Percentiles rank a stretch among this genome's conserved stretches.
Evolutionary conservation across 2,888 invertebrate species (phyloP).

Genomic region (Syrista parreyssii): DNA sequence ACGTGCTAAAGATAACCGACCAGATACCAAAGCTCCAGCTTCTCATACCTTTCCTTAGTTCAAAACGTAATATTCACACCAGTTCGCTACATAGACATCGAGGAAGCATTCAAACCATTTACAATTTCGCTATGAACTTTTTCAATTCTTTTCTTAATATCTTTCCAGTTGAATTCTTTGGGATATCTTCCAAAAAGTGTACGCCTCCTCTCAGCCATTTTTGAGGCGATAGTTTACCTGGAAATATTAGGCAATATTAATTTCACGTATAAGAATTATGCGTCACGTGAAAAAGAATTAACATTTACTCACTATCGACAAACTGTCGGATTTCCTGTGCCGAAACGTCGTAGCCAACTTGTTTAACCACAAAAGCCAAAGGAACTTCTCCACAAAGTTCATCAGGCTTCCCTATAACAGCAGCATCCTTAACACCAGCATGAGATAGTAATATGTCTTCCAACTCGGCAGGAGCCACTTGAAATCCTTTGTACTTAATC

Average conservation of each 20-base stretch:
- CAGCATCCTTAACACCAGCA: constrained; percentile 38
- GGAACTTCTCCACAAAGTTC: constrained; percentile 65
- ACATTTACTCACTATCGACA: constrained; percentile 39
- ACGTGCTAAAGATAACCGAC: neutral
- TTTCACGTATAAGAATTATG: neutral
- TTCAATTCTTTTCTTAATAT: constrained; percentile 65
- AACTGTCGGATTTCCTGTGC: constrained; percentile 51
- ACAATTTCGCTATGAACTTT: constrained; percentile 32
- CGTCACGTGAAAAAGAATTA: neutral
- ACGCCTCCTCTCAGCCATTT: constrained; percentile 68
- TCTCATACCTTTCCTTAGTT: neutral
- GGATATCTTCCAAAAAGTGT: constrained; percentile 67
- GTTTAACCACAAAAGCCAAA: constrained; percentile 62
- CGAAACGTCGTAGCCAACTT: constrained; percentile 31
- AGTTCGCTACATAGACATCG: neutral
- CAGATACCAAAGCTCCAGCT: neutral
- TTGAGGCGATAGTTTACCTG: constrained; percentile 62
- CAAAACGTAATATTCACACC: neutral
- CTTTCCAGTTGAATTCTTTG: constrained; percentile 68
- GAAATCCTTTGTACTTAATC: constrained; percentile 72
- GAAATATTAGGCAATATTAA: constrained; percentile 8
- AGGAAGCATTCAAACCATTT: neutral
- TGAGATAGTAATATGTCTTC: constrained; percentile 49
- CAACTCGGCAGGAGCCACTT: constrained; percentile 63
- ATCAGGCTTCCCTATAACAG: constrained; percentile 49